Percentiles rank a stretch among this genome's conserved stretches.
phyloP scores from a whole-genome alignment of 2,797 vertebrate genomes.

The Bryconaethiops microstoma region DNA sequence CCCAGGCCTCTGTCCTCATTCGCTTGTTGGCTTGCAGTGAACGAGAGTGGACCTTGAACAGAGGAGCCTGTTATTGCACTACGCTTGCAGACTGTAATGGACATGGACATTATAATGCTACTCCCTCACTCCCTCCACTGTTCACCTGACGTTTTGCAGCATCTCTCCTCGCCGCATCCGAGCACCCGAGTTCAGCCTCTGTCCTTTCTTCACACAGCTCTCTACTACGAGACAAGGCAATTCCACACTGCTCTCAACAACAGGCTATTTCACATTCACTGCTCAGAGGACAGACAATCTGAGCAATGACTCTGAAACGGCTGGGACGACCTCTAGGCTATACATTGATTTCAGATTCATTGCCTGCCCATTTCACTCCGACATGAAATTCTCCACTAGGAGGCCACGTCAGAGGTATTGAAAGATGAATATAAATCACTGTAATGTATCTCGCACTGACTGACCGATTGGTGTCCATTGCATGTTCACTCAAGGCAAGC shows the following conservation, averaged over 20 bases:
- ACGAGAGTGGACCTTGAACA: neutral
- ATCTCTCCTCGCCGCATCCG: neutral
- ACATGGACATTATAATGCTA: constrained; percentile 18
- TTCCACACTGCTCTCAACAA: neutral
- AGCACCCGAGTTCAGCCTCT: neutral
- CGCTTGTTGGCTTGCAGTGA: constrained; percentile 1
- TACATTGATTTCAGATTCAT: neutral
- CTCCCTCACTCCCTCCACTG: constrained; percentile 57
- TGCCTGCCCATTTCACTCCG: neutral
- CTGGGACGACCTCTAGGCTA: neutral
- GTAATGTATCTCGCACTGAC: too few species aligned
- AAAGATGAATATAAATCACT: too few species aligned
- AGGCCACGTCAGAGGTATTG: neutral
- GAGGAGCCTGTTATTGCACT: constrained; percentile 1
- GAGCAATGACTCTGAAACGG: neutral
- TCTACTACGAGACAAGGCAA: constrained; percentile 2
- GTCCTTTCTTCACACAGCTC: constrained; percentile 17
- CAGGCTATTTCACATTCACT: constrained; percentile 11
- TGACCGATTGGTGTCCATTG: too few species aligned
- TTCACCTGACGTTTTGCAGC: constrained; percentile 50
- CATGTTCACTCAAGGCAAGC: too few species aligned
- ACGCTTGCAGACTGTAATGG: constrained; percentile 30
- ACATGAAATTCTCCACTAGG: neutral
- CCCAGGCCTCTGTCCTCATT: constrained; percentile 17
- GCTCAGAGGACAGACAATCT: constrained; percentile 8